A percentile compares a stretch with the other conserved stretches of the same genome.
These are phyloP conservation scores for Eupithecia pulchellata DNA, from an alignment of 2,888 invertebrate species.

Conservation along the genomic window DNA sequence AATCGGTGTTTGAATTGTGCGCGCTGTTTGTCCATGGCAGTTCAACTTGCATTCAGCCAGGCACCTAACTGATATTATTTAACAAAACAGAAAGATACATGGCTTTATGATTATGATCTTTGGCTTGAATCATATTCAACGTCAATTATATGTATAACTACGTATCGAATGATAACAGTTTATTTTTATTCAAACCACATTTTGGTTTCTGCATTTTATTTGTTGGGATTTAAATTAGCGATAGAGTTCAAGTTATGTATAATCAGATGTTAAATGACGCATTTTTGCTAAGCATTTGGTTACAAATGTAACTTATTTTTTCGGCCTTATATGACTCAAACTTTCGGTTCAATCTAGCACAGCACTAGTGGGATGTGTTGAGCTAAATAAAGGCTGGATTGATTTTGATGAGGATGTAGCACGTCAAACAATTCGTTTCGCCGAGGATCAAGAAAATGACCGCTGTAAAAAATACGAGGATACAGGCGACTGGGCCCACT, in stretches of 20 bases:
- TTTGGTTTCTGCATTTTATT: neutral
- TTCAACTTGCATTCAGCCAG: neutral
- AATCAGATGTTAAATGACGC: neutral
- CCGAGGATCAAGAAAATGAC: conserved; percentile 15
- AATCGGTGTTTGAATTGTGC: too few relatives aligned
- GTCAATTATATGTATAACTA: too few relatives aligned
- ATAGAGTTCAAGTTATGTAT: neutral
- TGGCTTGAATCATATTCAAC: too few relatives aligned
- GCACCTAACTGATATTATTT: neutral
- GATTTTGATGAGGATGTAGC: conserved; percentile 43
- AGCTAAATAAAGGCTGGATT: conserved; percentile 39
- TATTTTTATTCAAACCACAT: neutral
- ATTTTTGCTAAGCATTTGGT: neutral
- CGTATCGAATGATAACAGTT: too few relatives aligned
- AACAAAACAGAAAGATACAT: neutral
- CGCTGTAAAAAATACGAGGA: too few relatives aligned
- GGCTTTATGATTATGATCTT: too few relatives aligned
- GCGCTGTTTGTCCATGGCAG: neutral
- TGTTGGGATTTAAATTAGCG: neutral
- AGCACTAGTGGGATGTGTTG: conserved; percentile 22
- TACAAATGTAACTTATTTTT: neutral
- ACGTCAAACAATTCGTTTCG: conserved; percentile 36
- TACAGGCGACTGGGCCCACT: too few relatives aligned
- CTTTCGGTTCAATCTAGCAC: conserved; percentile 9
- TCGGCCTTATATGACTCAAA: conserved; percentile 16